These are phyloP conservation scores for Rhinolophus ferrumequinum DNA, from an alignment of 2,113 vertebrate species.

Conservation along the genomic window DNA sequence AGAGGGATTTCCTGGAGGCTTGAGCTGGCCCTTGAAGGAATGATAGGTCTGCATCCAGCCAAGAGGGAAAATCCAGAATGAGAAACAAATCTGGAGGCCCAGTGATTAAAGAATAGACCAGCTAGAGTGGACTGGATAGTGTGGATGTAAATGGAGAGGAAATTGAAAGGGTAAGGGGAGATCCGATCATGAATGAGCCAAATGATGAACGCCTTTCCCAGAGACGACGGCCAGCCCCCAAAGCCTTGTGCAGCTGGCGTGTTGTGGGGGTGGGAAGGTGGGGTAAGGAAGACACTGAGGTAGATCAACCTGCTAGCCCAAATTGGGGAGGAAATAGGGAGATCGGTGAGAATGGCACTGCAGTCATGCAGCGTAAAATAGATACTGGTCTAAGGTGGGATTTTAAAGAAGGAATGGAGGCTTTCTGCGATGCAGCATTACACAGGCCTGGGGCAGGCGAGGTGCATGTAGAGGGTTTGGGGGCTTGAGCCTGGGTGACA, in stretches of 20 bases:
- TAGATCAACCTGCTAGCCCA: neutral
- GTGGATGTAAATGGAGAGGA: neutral
- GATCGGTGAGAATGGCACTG: rapidly evolving
- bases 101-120: neutral
- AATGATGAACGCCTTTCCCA: neutral
- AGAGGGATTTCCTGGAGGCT: neutral
- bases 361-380: rapidly evolving
- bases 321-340: rapidly evolving
- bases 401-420: no score
- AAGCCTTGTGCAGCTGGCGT: neutral
- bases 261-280: neutral
- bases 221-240: rapidly evolving
- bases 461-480: neutral
- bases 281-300: rapidly evolving
- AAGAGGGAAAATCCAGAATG: neutral
- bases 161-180: no score
- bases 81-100: neutral
- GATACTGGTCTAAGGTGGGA: rapidly evolving
- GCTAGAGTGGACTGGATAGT: rapidly evolving
- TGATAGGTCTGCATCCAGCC: neutral
- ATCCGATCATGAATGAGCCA: rapidly evolving
- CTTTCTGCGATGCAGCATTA: rapidly evolving
- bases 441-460: no score
- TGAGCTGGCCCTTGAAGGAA: neutral
- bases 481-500: neutral